Base-by-base conservation (phyloP, 2,888 invertebrate genomes). In the Plebejus melissa region DNA sequence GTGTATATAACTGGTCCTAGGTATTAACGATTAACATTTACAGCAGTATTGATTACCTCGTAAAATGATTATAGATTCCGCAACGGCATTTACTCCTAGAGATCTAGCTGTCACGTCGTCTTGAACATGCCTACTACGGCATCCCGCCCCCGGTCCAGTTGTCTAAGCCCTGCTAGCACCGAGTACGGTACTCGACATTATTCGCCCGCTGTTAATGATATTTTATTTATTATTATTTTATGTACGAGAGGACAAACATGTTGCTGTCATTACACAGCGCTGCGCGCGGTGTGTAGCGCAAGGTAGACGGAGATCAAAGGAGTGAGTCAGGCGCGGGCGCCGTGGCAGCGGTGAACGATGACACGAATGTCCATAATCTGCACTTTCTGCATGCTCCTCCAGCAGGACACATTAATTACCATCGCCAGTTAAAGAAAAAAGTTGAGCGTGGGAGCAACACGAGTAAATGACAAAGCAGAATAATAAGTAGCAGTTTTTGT, bases 301-400 rank as follows among this genome's bases (percentile, higher is more conserved):
- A 65, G 65, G 13, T 32, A 32, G 32, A 65, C 13, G 13, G 32
- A 65, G 65, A 65, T 65, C 65, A 65, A 65, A 65, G 65, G 60
- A 32, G 65, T 36, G 65, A 65, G 32, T 65, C 65, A 65, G 65
- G 32, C 65, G 65, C 65, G 32, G 32, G 32, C 65, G 65, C 16
- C 32, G 32, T 65, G 65, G 28, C 65, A 32, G 65, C 65, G 65
- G 22, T 22, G 22, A 58, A 22, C 58, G 58, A 32, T 36, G 32
- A 65, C 65, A 65, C 65, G 4, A 13, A 32, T 32, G 32, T 36
- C 32, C 65, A 65, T 65, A 11, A 65, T 16, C 32, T 65, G 32
- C 65, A 5, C 65, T 65, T 36, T 36, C 65, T 36, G 7, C 32
- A 5, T 13, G 13, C 65, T 32, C 32, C 13, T 16, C 36, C 65